Base-by-base conservation (phyloP, 2,797 vertebrate genomes). In the Forpus xanthops region DNA sequence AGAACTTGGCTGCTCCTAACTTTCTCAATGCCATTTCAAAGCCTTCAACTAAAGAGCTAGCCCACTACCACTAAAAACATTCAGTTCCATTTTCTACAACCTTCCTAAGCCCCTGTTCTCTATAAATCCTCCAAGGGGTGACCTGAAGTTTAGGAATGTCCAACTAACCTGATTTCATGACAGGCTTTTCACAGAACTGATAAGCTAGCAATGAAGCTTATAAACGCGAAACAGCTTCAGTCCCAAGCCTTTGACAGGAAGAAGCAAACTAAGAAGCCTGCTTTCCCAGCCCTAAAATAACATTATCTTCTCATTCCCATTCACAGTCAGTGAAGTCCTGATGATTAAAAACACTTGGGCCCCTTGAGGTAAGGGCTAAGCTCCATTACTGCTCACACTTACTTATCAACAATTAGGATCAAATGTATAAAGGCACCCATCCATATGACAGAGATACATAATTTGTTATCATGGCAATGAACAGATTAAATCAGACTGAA, bases 401-500 rank as follows among this genome's bases (percentile, higher is more conserved):
- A 39, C 25, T 93, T 78, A 78, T 33, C 66, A 67, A 75, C 91
- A 74, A 88, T 83, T 90, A 84, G 66, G n/a, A 91, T 75, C 28
- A 86, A 83, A 67, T 31, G 39, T 47, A 79, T 72, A 60, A 92
- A 94, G 60, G 61, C 64, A 91, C 27, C 72, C 47, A 80, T 41
- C n/a, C 47, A 12, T 56, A 72, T 60, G 76, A 60, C 68, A 77
- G 41, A 83, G 47, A 68, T 27, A 75, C 9, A 11, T 61, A 71
- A 91, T 93, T 86, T 83, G 66, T 80, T 86, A 93, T 58, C 53
- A 72, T 25, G 37, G 73, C 49, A 39, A 68, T 1, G 52, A 84
- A 68, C 66, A 83, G 85, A 93, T 84, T 78, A 78, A 87, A 90
- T 67, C 68, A 85, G 68, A 28, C 72, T 64, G 85, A 87, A 94